These are phyloP conservation scores for Temnothorax nylanderi DNA, from an alignment of 1,140 invertebrate species.

Conservation along the genomic window DNA sequence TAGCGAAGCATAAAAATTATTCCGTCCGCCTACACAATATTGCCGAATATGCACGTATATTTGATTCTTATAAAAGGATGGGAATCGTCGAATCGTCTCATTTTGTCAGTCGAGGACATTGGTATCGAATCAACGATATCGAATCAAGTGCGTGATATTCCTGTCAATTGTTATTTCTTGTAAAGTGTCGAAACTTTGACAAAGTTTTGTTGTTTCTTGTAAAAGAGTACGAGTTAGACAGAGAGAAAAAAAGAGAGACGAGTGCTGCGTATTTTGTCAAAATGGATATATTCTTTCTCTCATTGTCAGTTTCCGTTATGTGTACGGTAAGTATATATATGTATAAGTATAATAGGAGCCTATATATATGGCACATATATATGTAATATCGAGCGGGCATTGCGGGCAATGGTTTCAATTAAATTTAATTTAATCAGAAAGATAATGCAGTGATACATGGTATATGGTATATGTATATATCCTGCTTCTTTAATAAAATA, in stretches of 20 bases:
- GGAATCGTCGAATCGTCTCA: slow-evolving; percentile 11
- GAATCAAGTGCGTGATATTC: too few species aligned
- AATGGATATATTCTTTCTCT: slow-evolving; percentile 39
- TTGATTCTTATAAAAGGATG: slow-evolving; percentile 29
- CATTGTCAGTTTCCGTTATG: background rate
- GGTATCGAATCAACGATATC: background rate
- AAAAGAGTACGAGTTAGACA: background rate
- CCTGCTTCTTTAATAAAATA: background rate
- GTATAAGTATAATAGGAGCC: too few species aligned
- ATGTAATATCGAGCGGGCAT: too few species aligned
- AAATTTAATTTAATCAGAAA: background rate
- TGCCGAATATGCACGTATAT: background rate
- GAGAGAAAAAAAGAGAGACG: background rate
- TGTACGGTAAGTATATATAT: slow-evolving; percentile 43
- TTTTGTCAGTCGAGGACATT: background rate
- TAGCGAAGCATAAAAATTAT: slow-evolving; percentile 4
- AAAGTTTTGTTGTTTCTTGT: background rate
- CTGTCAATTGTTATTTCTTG: too few species aligned
- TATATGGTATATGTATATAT: background rate
- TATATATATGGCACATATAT: too few species aligned
- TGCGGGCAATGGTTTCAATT: background rate
- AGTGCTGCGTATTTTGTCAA: background rate
- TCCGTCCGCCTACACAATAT: background rate
- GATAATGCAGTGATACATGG: background rate
- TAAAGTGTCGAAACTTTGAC: too few species aligned